These are phyloP conservation scores for Enteromius radiatus DNA, from an alignment of 2,797 vertebrate species.

Conservation along the genomic window DNA sequence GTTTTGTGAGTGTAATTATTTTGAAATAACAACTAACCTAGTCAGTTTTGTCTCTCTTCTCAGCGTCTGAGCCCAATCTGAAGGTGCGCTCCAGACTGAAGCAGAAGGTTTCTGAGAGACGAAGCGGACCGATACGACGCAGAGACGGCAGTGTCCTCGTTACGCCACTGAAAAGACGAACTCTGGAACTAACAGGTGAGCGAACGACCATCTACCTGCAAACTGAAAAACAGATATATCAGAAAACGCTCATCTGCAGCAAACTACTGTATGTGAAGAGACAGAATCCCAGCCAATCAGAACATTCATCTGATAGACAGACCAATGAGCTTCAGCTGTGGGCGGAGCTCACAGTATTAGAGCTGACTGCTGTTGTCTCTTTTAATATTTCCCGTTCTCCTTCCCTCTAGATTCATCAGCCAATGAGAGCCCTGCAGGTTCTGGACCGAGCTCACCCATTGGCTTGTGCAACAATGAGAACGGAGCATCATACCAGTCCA, in stretches of 20 bases:
- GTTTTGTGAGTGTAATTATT: neutral
- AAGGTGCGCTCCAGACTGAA: slow-evolving; percentile 64
- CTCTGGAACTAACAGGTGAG: slow-evolving; percentile 58
- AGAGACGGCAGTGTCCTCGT: slow-evolving; percentile 62
- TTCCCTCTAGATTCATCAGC: slow-evolving; percentile 81
- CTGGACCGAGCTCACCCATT: slow-evolving; percentile 86
- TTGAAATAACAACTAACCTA: neutral
- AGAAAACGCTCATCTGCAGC: neutral
- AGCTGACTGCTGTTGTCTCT: neutral
- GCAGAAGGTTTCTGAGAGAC: slow-evolving; percentile 62
- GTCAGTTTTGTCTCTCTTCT: neutral
- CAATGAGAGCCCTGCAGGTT: slow-evolving; percentile 85
- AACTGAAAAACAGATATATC: neutral
- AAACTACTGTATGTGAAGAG: neutral
- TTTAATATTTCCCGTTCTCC: neutral
- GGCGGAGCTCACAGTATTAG: neutral
- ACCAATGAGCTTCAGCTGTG: slow-evolving; percentile 13
- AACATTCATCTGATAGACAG: neutral
- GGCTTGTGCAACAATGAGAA: slow-evolving; percentile 80
- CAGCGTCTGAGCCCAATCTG: slow-evolving; percentile 63
- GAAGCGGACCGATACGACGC: slow-evolving; percentile 59
- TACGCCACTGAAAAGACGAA: slow-evolving; percentile 57
- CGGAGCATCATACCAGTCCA: slow-evolving; percentile 71
- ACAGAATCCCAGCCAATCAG: neutral
- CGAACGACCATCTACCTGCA: neutral